Evolutionary conservation across 2,888 invertebrate genomes (phyloP).

Genomic region (Osedax frankpressi): DNA sequence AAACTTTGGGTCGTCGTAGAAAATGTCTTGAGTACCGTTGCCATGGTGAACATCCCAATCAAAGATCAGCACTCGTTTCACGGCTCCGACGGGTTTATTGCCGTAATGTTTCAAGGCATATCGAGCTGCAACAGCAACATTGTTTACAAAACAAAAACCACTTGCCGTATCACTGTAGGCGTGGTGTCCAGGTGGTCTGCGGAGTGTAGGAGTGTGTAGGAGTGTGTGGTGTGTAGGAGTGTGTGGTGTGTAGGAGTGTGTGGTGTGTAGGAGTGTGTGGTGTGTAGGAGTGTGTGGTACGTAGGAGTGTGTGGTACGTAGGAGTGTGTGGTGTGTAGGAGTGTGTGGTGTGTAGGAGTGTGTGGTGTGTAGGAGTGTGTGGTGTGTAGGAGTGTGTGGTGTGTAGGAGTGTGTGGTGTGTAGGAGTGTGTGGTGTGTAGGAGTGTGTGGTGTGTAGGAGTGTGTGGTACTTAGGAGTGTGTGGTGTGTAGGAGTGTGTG

Average conservation of each 20-base stretch:
- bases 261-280: neutral
- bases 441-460: too few relatives aligned
- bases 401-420: too few relatives aligned
- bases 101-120: conserved; percentile 51
- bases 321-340: too few relatives aligned
- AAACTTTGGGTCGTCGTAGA: conserved; percentile 55
- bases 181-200: conserved; percentile 73
- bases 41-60: conserved; percentile 97
- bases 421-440: too few relatives aligned
- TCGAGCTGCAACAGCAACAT: conserved; percentile 67
- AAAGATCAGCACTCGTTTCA: conserved; percentile 58
- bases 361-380: too few relatives aligned
- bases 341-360: too few relatives aligned
- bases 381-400: too few relatives aligned
- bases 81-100: too few relatives aligned
- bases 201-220: conserved; percentile 27
- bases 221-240: neutral
- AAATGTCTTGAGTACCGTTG: conserved; percentile 61
- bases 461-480: too few relatives aligned
- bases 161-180: conserved; percentile 62
- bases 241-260: too few relatives aligned
- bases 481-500: too few relatives aligned
- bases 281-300: neutral
- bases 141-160: conserved; percentile 78
- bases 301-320: too few relatives aligned